phyloP scores from a whole-genome alignment of 2,797 vertebrate species.

The Darevskia mixta region DNA sequence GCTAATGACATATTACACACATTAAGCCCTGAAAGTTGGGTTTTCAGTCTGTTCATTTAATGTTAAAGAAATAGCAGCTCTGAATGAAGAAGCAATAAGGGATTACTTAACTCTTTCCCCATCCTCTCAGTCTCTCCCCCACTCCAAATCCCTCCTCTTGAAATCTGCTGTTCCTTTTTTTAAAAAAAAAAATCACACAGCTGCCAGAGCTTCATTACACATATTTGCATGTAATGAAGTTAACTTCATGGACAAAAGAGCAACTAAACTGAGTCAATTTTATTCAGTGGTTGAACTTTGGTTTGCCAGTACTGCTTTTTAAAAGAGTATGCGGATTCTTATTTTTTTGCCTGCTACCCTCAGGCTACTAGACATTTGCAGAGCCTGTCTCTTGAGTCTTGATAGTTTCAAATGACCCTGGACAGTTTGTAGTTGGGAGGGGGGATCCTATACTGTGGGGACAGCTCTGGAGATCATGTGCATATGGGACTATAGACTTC shows the following conservation, averaged over 20 bases:
- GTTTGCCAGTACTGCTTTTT: conserved; percentile 23
- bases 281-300: not conserved
- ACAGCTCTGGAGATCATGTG: conserved; percentile 35
- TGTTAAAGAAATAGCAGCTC: not conserved
- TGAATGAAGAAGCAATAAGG: not conserved
- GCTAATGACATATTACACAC: not conserved
- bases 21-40: not conserved
- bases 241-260: not conserved
- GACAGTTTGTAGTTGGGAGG: conserved; percentile 11
- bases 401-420: conserved; percentile 25
- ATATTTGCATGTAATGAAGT: conserved; percentile 15
- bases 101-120: not conserved
- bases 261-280: not conserved
- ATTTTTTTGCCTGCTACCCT: conserved; percentile 6
- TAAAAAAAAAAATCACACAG: not conserved
- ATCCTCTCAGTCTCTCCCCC: not conserved
- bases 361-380: not conserved
- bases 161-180: not conserved
- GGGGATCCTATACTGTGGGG: not conserved
- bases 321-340: not conserved
- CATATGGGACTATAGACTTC: conserved; percentile 23
- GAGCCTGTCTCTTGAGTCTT: not conserved
- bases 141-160: not conserved
- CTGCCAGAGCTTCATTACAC: not conserved
- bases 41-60: not conserved